A percentile compares a stretch with the other conserved stretches of the same genome.
phyloP scores from a whole-genome alignment of 2,113 vertebrate species.

The Lagopus muta region DNA sequence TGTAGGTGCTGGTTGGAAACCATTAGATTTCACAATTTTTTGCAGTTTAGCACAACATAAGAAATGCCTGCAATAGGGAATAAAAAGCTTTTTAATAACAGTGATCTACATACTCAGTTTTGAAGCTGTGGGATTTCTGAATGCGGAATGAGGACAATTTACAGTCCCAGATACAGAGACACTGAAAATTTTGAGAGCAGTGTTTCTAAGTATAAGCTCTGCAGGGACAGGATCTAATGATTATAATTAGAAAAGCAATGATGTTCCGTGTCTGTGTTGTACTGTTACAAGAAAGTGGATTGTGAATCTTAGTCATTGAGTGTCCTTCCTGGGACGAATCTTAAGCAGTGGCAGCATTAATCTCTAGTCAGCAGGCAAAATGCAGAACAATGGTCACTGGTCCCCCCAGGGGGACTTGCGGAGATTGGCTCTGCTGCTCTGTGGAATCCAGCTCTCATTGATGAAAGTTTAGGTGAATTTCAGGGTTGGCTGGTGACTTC shows the following conservation, averaged over 20 bases:
- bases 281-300: not conserved
- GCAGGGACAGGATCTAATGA: not conserved
- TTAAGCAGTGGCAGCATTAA: not conserved
- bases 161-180: not conserved
- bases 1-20: conserved; percentile 3
- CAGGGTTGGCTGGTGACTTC: not conserved
- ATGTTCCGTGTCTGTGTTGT: not conserved
- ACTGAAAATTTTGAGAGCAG: not conserved
- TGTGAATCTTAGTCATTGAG: not conserved
- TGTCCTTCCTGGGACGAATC: not conserved
- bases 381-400: not conserved
- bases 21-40: not conserved
- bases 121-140: not conserved
- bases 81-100: not conserved
- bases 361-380: not conserved
- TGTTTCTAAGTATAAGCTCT: not conserved
- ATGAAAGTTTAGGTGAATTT: not conserved
- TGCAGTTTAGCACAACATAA: not conserved
- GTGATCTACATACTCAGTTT: not conserved
- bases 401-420: not conserved
- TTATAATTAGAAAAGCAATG: not conserved
- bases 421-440: not conserved
- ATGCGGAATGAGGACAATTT: not conserved
- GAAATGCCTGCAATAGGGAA: not conserved
- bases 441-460: not conserved